Evolutionary conservation across 2,797 vertebrate genomes (phyloP), one percentile per base, ranked within the genome.

Genomic region (Microtus obscurus): DNA sequence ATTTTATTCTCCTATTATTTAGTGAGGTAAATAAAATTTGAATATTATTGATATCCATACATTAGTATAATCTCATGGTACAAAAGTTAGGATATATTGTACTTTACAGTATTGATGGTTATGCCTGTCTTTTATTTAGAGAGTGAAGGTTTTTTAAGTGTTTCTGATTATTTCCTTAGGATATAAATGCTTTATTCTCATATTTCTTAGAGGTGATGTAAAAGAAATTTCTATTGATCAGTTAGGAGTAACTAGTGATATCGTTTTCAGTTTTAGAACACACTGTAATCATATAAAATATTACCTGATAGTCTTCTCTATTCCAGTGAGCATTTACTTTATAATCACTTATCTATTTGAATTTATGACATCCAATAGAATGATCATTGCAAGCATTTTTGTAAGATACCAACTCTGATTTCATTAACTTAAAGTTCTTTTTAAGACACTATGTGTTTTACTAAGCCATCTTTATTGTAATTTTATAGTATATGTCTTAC

Each of bases 271-370:
- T 90, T 90, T 83, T 90, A 93, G 27, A 91, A 87, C 40, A 89
- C 29, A 83, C 34, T 25, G 74, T 88, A 92, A 73, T 81, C 6
- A 56, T 90, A 31, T 51, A 93, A 87, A 93, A 93, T n/a, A 37
- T 71, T 83, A 85, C 61, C 67, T 90, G 13, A 29, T 63, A 45
- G 86, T 93, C 40, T 82, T 27, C n/a, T 95, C 31, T 51, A 17
- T 95, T 16, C 27, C 88, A 31, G 67, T 95, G 37, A 94, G 10
- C 40, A 92, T 88, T 96, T 92, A 79, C 81, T 45, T 92, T 95
- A 34, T 34, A 93, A 67, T 67, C 21, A 14, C n/a, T 73, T 91
- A 89, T 65, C 25, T 78, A 25, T 21, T 88, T 93, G 71, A 93
- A 77, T 92, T 67, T 85, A 67, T 45, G 63, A 87, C 94, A 87